Conservation (phyloP, 2,113 vertebrate genomes). For the Callocephalon fimbriatum region DNA sequence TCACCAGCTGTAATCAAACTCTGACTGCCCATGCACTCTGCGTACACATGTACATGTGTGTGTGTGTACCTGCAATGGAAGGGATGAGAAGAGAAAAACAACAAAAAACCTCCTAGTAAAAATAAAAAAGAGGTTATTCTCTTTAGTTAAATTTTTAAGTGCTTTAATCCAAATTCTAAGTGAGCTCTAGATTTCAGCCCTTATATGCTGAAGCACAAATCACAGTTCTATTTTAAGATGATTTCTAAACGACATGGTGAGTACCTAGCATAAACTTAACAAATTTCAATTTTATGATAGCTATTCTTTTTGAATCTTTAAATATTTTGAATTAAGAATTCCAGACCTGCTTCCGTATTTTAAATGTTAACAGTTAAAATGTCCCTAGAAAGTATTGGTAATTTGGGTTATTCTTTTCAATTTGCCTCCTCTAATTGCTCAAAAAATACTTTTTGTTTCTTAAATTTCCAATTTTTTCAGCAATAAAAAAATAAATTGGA, state of each 20-base stretch:
- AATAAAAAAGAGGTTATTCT: fast-evolving
- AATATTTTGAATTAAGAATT: background rate
- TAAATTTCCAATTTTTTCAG: background rate
- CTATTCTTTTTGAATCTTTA: background rate
- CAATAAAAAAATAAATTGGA: background rate
- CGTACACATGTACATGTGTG: fast-evolving
- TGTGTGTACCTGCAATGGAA: background rate
- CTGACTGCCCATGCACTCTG: background rate
- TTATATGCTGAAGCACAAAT: background rate
- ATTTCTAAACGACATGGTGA: background rate
- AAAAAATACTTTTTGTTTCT: background rate
- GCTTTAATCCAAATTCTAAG: background rate
- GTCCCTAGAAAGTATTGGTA: background rate
- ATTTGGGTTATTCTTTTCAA: background rate
- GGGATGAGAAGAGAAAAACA: background rate
- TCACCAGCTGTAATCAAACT: background rate
- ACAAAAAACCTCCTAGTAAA: fast-evolving
- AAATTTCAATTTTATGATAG: background rate
- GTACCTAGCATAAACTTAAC: background rate
- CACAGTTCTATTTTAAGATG: background rate
- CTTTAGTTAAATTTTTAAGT: background rate
- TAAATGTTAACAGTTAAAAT: background rate
- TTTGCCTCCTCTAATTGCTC: background rate
- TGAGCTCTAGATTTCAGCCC: background rate
- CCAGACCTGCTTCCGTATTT: background rate